Percentiles rank a stretch among this genome's conserved stretches.
Evolutionary conservation across 2,888 invertebrate species (phyloP).

Genomic region (Morinoia aosen): DNA sequence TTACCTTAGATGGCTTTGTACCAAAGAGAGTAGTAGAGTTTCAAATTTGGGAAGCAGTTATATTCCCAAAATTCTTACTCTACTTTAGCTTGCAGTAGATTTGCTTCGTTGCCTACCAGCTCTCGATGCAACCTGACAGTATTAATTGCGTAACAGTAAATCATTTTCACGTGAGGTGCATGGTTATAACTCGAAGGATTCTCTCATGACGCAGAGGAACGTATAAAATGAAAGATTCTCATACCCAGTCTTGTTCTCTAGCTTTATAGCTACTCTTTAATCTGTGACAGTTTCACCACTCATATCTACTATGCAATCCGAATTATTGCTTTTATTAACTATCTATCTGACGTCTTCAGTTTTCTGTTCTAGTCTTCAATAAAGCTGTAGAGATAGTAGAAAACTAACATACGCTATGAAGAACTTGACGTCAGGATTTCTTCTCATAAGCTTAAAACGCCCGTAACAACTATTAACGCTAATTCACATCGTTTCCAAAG

Average conservation of each 20-base stretch:
- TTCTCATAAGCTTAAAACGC: background rate
- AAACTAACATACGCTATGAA: background rate
- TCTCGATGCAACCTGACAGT: conserved; percentile 48
- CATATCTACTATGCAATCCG: conserved; percentile 40
- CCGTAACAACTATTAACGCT: background rate
- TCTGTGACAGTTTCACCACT: conserved; percentile 33
- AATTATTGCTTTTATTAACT: background rate
- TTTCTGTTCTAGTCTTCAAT: background rate
- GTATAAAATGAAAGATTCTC: conserved; percentile 29
- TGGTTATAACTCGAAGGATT: background rate
- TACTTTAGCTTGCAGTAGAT: conserved; percentile 43
- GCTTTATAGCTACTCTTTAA: conserved; percentile 18
- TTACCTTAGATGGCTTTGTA: conserved; percentile 62
- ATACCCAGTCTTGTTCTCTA: conserved; percentile 29
- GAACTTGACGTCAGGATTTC: background rate
- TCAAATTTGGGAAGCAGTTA: conserved; percentile 40
- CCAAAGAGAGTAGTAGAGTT: conserved; percentile 56
- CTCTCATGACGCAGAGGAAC: conserved; percentile 1
- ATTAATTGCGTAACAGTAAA: conserved; percentile 26
- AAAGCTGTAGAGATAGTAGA: background rate
- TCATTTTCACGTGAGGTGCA: background rate
- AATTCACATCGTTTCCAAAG: background rate
- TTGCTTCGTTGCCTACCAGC: conserved; percentile 52
- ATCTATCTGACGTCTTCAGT: background rate
- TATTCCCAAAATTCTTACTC: conserved; percentile 35